Evolutionary conservation across 2,797 vertebrate species (phyloP).

Genomic region (Trachops cirrhosus): DNA sequence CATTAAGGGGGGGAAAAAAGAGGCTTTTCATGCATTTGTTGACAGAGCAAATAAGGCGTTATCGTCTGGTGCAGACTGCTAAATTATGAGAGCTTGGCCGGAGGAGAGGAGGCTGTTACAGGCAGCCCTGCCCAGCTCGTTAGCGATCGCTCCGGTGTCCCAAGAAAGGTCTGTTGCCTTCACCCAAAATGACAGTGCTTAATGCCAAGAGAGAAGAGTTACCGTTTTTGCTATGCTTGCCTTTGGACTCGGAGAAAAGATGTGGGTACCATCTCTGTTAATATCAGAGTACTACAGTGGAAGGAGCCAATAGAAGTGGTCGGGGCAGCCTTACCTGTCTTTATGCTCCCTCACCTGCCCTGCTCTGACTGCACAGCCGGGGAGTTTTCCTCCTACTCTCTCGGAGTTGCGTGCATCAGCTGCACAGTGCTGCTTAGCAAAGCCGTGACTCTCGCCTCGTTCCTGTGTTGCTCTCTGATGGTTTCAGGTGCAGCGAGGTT

Average conservation of each 20-base stretch:
- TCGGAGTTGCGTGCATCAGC: fast-evolving
- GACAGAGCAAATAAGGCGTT: not conserved
- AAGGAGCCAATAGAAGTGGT: not conserved
- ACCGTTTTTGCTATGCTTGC: not conserved
- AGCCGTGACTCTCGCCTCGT: fast-evolving
- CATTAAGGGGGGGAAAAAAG: not conserved
- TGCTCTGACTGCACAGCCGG: fast-evolving
- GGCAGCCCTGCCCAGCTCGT: no score
- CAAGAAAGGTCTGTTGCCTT: not conserved
- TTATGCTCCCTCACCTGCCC: no score
- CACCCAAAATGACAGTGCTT: not conserved
- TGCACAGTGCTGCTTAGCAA: not conserved
- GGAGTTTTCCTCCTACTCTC: not conserved
- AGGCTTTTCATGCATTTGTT: not conserved
- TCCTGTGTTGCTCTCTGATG: not conserved
- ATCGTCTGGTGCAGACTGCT: not conserved
- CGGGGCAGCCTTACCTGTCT: not conserved
- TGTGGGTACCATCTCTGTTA: not conserved
- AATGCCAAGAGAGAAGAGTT: not conserved
- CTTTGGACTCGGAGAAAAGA: not conserved
- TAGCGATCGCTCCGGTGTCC: not conserved
- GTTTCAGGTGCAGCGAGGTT: not conserved
- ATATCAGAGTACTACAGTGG: not conserved
- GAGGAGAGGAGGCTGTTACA: not conserved
- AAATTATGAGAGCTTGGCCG: not conserved